A percentile compares a stretch with the other conserved stretches of the same genome.
Conservation (phyloP, 2,113 vertebrate genomes). For the Platichthys flesus region DNA sequence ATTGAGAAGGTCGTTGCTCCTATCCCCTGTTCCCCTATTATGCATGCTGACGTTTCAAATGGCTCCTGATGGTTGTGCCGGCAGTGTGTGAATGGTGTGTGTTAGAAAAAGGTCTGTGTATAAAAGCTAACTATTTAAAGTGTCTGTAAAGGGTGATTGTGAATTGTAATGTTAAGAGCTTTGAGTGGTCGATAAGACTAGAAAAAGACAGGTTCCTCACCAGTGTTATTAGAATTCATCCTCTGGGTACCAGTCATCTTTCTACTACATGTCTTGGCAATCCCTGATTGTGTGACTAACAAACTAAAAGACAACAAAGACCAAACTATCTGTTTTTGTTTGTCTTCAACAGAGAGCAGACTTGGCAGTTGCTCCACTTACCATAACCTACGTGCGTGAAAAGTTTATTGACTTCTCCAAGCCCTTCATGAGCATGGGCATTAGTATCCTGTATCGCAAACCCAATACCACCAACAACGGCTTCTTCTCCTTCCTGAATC, state of each 20-base stretch:
- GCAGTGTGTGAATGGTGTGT: no score
- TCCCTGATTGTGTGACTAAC: neutral
- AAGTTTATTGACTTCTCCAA: slow-evolving; percentile 98
- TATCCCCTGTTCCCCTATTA: no score
- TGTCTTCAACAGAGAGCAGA: slow-evolving; percentile 89
- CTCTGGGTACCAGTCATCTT: neutral
- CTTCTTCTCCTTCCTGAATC: slow-evolving; percentile 99
- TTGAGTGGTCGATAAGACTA: no score
- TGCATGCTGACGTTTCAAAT: neutral
- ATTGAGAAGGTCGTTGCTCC: no score
- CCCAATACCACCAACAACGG: slow-evolving; percentile 95
- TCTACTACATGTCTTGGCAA: neutral
- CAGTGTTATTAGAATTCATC: neutral
- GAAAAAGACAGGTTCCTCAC: neutral
- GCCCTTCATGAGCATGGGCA: slow-evolving; percentile 96
- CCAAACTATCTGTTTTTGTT: neutral
- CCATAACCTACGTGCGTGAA: slow-evolving; percentile 95
- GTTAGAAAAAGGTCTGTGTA: no score
- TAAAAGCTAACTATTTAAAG: no score
- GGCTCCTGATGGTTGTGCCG: no score
- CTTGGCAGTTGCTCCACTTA: slow-evolving; percentile 94
- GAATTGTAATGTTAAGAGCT: no score
- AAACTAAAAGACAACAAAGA: neutral
- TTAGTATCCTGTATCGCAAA: slow-evolving; percentile 97
- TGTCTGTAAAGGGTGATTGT: no score